Base-by-base conservation (phyloP, 2,113 vertebrate genomes). In the human (Homo sapiens) region DNA sequence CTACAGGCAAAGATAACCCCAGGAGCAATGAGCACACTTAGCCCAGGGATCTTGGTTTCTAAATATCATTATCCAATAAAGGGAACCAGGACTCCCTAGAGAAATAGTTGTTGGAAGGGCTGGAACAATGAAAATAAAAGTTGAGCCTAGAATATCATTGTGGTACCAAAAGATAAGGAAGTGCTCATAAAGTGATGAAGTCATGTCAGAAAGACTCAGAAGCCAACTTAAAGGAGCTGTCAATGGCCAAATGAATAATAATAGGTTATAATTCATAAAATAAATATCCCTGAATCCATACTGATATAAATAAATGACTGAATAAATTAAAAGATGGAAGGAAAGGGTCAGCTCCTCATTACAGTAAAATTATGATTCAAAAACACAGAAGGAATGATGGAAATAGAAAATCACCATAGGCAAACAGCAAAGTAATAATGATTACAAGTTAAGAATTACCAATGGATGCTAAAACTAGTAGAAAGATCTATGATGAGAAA, bases 401-500 rank as follows among this genome's bases (percentile, higher is more conserved):
- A 80, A 97, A 85, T 8, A 82, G 83, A 90, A 94, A 90, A 95
- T 48, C 4, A 16, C 23, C 23, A 64, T 35, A 87, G 23, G 59
- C 83, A 95, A 95, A 96, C 35, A 94, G 90, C 50, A 89, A 96
- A 90, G 27, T 18, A 93, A 66, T 52, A 92, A 59, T 48, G n/a
- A 94, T 20, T 64, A 25, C 0, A 72, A 61, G 64, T n/a, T n/a
- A 86, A 78, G 45, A 88, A 72, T 59, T 83, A 95, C 38, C 45
- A 93, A 30, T 38, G 35, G 35, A 59, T 68, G 35, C 32, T 81
- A 61, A 85, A 64, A 86, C 48, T n/a, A 57, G 68, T 45, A 94
- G 25, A 89, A 40, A 64, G 61, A 20, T 27, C 8, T 79, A 80
- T 83, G 70, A 82, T 35, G 61, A 94, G 75, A 80, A 94, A 86